These are phyloP conservation scores for Caenorhabditis elegans DNA, from an alignment of 1,140 invertebrate species.

Conservation along the genomic window WBcel235 BX284605.5:8773001-8773500, in stretches of 20 bases:
- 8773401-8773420: no score
- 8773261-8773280: neutral
- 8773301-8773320: slow-evolving; percentile 10
- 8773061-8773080: neutral
- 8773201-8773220: slow-evolving; percentile 16
- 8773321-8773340: neutral
- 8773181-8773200: neutral
- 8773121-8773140: neutral
- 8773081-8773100: neutral
- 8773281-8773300: neutral
- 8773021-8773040: neutral
- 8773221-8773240: slow-evolving; percentile 14
- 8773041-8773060: neutral
- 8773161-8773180: neutral
- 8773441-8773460: no score
- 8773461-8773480: no score
- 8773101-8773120: neutral
- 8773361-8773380: no score
- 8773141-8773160: neutral
- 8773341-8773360: neutral
- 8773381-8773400: no score
- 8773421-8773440: no score
- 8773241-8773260: neutral
- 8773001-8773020: neutral
- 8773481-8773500: no score